Base-by-base conservation (phyloP, 2,888 invertebrate species). In the Drosophila koepferae region DNA sequence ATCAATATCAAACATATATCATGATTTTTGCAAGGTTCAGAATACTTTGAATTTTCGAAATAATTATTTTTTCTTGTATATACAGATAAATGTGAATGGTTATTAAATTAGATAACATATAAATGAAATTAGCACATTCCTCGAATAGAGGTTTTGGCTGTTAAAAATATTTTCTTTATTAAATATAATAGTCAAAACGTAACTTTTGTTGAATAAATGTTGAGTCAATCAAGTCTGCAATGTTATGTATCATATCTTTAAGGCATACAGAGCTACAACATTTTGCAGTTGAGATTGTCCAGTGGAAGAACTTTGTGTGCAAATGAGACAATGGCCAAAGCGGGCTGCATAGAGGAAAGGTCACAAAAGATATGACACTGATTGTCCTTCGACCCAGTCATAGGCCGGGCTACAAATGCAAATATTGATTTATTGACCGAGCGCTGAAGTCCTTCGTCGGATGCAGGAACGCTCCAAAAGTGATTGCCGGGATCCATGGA, bases 291-390 rank as follows among this genome's bases (percentile, higher is more conserved):
- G 6, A 67, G 74, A 70, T 86, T 89, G 63, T 90, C 85, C 41
- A 91, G 80, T 54, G 86, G 89, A 60, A 93, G 77, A 49, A 92
- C 90, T 76, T 91, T 93, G 38, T 92, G 89, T 14, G 92, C 91
- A 69, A 92, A 93, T 18, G 92, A 89, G 81, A 98, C 97, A 89
- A 99, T 98, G 53, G 98, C 98, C 38, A 97, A 96, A 28, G 99
- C 98, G 12, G 99, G 98, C 82, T 96, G 96, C 89, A 97, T 97
- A 0, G 97, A 96, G 91, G 98, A 98, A 66, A 98, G 94, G 92
- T 99, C 99, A 23, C 98, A 98, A 94, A 99, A 99, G 76, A 99
- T 95, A 94, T 99, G 99, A 93, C 99, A 99, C 93, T 98, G 97
- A 94, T 99, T 99, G 94, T 99, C 98, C 16, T 95, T 95, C 76